These are phyloP conservation scores for Eriocheir sinensis DNA, from an alignment of 1,140 invertebrate species.

Conservation along the genomic window DNA sequence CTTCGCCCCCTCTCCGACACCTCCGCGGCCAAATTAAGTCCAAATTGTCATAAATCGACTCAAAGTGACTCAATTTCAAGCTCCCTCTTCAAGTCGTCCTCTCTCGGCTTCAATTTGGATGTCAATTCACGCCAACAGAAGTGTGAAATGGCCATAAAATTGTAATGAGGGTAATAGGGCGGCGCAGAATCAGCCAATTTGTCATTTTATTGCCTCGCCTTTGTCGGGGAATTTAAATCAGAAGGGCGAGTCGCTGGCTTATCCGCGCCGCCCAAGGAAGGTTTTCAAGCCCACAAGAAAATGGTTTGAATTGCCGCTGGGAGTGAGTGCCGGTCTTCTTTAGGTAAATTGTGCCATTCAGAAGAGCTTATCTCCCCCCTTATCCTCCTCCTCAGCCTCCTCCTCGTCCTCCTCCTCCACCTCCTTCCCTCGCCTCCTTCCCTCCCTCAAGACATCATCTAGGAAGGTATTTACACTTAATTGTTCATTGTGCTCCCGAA, in stretches of 20 bases:
- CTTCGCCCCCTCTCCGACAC: neutral
- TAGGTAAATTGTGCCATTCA: conserved; percentile 71
- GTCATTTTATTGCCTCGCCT: conserved; percentile 53
- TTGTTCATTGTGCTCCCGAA: conserved; percentile 53
- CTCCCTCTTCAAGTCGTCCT: conserved; percentile 53
- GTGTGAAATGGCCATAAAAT: conserved; percentile 75
- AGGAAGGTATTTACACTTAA: conserved; percentile 63
- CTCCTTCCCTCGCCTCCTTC: neutral
- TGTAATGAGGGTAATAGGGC: conserved; percentile 68
- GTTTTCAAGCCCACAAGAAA: conserved; percentile 39
- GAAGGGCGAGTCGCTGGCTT: conserved; percentile 32
- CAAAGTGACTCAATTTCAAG: conserved; percentile 74
- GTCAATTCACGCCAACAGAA: conserved; percentile 70
- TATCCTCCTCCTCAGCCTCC: no score
- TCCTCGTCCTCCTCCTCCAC: no score
- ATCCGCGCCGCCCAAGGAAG: neutral
- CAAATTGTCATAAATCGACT: conserved; percentile 76
- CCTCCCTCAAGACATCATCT: conserved; percentile 34
- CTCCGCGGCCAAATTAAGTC: conserved; percentile 61
- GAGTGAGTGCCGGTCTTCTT: conserved; percentile 49
- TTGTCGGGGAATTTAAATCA: conserved; percentile 68
- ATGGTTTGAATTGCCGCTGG: conserved; percentile 27
- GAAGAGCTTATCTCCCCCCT: conserved; percentile 29
- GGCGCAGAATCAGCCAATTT: conserved; percentile 72
- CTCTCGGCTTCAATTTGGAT: conserved; percentile 65